Evolutionary conservation across 1,140 invertebrate genomes (phyloP).

Genomic region (Leptinotarsa defecta): DNA sequence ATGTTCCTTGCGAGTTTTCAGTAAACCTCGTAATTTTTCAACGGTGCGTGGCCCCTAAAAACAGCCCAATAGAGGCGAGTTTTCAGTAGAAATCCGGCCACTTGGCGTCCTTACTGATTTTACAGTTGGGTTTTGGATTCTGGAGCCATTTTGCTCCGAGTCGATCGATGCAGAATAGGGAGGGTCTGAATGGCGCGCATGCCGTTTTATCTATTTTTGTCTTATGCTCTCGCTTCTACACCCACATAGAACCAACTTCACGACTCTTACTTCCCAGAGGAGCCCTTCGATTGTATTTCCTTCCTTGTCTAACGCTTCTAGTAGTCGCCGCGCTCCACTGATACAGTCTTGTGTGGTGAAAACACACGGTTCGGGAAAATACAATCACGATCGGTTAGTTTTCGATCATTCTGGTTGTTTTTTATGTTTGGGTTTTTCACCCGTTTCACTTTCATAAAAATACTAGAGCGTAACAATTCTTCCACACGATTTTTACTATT

Average conservation of each 20-base stretch:
- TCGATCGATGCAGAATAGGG: slow-evolving; percentile 55
- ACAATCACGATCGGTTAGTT: slow-evolving; percentile 14
- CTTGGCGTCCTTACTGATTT: slow-evolving; percentile 51
- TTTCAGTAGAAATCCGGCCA: slow-evolving; percentile 38
- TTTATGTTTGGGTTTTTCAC: slow-evolving; percentile 19
- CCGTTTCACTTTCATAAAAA: slow-evolving; percentile 24
- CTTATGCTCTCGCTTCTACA: slow-evolving; percentile 51
- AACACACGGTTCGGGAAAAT: slow-evolving; percentile 4
- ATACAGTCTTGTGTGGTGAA: slow-evolving; percentile 22
- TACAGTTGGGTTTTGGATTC: slow-evolving; percentile 52
- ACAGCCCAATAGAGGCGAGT: slow-evolving; percentile 49
- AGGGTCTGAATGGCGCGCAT: slow-evolving; percentile 54
- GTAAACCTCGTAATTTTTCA: slow-evolving; percentile 53
- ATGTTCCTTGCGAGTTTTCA: slow-evolving; percentile 50
- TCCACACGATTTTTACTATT: not conserved
- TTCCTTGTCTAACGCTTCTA: slow-evolving; percentile 17
- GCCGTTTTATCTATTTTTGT: slow-evolving; percentile 57
- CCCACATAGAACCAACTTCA: slow-evolving; percentile 44
- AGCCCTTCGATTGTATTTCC: slow-evolving; percentile 11
- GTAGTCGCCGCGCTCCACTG: slow-evolving; percentile 8
- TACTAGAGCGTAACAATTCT: not conserved
- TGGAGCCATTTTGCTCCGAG: slow-evolving; percentile 55
- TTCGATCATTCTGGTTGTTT: not conserved
- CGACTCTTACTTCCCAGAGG: slow-evolving; percentile 47
- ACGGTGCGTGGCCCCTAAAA: slow-evolving; percentile 50